A percentile compares a stretch with the other conserved stretches of the same genome.
These are phyloP conservation scores for Aptenodytes patagonicus DNA, from an alignment of 2,113 vertebrate species.

Conservation along the genomic window DNA sequence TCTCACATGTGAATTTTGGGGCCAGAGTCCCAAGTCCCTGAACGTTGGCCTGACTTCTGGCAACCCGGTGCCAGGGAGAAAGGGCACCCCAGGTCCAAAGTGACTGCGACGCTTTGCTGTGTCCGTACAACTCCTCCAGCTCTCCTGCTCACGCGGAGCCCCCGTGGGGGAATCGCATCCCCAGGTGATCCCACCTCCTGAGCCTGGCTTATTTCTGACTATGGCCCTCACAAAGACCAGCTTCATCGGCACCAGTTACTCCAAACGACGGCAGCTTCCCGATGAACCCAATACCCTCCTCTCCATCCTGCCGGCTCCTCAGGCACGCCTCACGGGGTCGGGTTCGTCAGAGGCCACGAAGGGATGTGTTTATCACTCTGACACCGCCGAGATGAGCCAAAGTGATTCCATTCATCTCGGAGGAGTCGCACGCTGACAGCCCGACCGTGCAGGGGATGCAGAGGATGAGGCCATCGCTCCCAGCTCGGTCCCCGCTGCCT, in stretches of 20 bases:
- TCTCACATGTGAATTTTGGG: not conserved
- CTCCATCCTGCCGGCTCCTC: not conserved
- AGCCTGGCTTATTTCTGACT: not conserved
- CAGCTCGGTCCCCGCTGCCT: not conserved
- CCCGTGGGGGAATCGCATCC: rapidly evolving
- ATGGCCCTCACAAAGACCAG: not conserved
- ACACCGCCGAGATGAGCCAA: not conserved
- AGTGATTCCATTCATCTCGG: not conserved
- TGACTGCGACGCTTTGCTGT: not conserved
- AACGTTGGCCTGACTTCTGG: not conserved
- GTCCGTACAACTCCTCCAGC: not conserved
- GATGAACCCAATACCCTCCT: not conserved
- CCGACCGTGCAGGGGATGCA: not conserved
- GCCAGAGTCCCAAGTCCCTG: not conserved
- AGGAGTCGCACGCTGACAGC: not conserved
- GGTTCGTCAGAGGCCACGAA: not conserved
- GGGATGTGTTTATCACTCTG: not conserved
- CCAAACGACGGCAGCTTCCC: not conserved
- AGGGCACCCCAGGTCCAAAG: not conserved
- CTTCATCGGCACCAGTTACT: not conserved
- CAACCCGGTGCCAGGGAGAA: not conserved
- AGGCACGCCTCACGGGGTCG: not conserved
- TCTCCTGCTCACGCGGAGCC: not conserved
- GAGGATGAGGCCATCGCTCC: not conserved
- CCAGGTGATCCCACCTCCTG: not conserved